Base-by-base conservation (phyloP, 2,888 invertebrate genomes). In the Eupithecia subumbrata region DNA sequence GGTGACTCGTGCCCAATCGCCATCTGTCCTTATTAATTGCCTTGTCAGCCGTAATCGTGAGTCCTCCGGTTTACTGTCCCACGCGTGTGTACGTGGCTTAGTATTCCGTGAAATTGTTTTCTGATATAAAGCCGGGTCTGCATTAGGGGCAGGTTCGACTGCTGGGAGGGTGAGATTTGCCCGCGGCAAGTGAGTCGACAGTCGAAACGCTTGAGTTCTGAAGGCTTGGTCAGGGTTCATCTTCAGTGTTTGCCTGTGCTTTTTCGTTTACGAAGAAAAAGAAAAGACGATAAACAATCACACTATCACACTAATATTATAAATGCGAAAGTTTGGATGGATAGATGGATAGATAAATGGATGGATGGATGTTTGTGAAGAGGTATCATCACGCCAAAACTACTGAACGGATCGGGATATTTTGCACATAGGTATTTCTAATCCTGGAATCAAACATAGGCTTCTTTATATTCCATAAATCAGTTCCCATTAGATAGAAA, bases 21-120 rank as follows among this genome's bases (percentile, higher is more conserved):
- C 92, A 91, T 92, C 92, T 92, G 91, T 93, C 93, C 92, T 94
- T 93, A 94, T 93, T 94, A 93, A 94, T 94, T 94, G 93, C 92
- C 92, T 92, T 92, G 93, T 93, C 93, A 93, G 88, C 88, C 86
- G 90, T 92, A 92, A 92, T 92, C 92, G 91, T 91, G 88, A 88
- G 90, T 91, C 91, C 92, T 89, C 84, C 87, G 87, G 86, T 88
- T 86, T 86, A 87, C 88, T 87, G 87, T 87, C 87, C 87, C 84
- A 84, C 81, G 77, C 80, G 84, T 84, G 84, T 82, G 83, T 81
- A 78, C 79, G 79, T 76, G 78, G 82, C 82, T 81, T 82, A 85
- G 85, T 86, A 83, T 87, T 83, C 83, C 82, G 84, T 83, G 80
- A 83, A 86, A 87, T 85, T 87, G 87, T 88, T 85, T 85, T 84